Evolutionary conservation across 2,113 vertebrate species (phyloP).

Genomic region (Gymnarchus niloticus): DNA sequence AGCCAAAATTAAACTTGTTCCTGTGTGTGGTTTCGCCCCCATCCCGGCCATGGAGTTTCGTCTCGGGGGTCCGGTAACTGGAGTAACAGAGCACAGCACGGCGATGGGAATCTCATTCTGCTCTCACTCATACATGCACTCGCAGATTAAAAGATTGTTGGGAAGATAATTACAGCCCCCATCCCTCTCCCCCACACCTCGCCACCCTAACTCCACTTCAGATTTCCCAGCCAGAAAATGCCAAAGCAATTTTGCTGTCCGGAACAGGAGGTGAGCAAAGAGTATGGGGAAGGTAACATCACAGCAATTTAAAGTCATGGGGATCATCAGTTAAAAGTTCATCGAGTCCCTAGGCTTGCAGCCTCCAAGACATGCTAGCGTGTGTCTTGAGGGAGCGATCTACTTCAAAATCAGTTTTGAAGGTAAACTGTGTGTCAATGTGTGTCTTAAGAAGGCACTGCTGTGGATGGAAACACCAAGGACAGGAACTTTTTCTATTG

Average conservation of each 20-base stretch:
- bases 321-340: slow-evolving; percentile 13
- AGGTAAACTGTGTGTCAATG: not conserved
- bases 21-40: slow-evolving; percentile 33
- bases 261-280: not conserved
- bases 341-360: slow-evolving; percentile 5
- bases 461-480: not conserved
- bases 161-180: slow-evolving; percentile 18
- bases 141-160: slow-evolving; percentile 24
- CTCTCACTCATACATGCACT: slow-evolving; percentile 21
- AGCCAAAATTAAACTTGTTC: slow-evolving; percentile 54
- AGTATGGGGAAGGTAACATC: not conserved
- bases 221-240: slow-evolving; percentile 8
- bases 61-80: slow-evolving; percentile 35
- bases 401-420: not conserved
- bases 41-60: slow-evolving; percentile 32
- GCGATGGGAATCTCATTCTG: slow-evolving; percentile 35
- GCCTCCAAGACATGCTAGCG: not conserved
- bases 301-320: slow-evolving; percentile 5
- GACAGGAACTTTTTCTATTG: not conserved
- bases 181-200: not conserved
- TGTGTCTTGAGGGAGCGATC: not conserved
- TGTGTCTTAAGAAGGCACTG: not conserved
- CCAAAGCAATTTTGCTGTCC: not conserved
- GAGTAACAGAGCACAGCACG: slow-evolving; percentile 39
- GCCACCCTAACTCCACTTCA: not conserved